Conservation (phyloP, 2,888 invertebrate genomes). For the Andrena hattorfiana region DNA sequence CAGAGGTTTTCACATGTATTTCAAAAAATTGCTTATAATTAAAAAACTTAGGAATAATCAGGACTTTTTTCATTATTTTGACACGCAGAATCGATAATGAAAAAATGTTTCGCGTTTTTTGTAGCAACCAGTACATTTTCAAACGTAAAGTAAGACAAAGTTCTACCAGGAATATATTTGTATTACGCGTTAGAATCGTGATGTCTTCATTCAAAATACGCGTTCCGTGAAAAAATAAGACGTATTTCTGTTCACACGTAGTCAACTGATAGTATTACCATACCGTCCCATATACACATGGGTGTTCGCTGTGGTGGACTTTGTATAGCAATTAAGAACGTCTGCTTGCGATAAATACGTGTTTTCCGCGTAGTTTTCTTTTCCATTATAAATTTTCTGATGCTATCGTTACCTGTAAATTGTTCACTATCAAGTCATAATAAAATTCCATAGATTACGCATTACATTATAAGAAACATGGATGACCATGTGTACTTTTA, state of each 20-base stretch:
- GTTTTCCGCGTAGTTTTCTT: slow-evolving; percentile 65
- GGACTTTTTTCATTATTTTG: no score
- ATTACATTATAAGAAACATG: neutral
- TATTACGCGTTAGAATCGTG: neutral
- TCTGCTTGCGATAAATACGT: slow-evolving; percentile 74
- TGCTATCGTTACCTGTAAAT: neutral
- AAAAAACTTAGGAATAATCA: neutral
- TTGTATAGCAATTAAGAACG: slow-evolving; percentile 75
- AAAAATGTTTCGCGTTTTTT: neutral
- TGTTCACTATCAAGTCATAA: neutral
- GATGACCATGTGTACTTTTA: neutral
- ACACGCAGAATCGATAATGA: neutral
- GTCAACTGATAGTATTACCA: slow-evolving; percentile 24
- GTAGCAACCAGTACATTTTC: neutral
- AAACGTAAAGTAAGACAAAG: neutral
- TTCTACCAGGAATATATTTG: neutral
- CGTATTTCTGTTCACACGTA: slow-evolving; percentile 28
- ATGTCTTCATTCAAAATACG: neutral
- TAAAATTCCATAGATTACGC: neutral
- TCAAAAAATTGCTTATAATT: neutral
- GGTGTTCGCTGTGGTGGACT: slow-evolving; percentile 64
- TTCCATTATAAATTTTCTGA: slow-evolving; percentile 45
- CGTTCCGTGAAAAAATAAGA: slow-evolving; percentile 23
- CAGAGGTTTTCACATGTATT: neutral
- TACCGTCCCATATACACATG: slow-evolving; percentile 9